Evolutionary conservation across 1,140 invertebrate species (phyloP), one percentile per base, ranked within the genome.

Genomic region (Papilio helenus): DNA sequence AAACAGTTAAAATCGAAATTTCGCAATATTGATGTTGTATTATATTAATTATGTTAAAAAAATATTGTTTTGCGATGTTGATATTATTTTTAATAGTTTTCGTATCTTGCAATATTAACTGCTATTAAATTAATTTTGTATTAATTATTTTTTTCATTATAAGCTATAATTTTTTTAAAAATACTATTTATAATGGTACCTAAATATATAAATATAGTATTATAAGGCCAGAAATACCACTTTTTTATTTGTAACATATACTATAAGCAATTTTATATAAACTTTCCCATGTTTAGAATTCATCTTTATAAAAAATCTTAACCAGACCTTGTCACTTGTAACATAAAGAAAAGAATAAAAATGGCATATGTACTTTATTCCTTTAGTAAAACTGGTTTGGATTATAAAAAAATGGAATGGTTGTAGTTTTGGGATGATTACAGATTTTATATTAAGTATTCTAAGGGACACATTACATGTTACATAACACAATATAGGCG

Each of bases 1-100:
- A 93, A 92, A 81, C 92, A 93, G 80, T 82, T 94, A 2, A 90
- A 92, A 79, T 88, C 88, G n/a, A 94, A 94, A 86, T 94, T 94
- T 81, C 83, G 89, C 80, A 92, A 94, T 86, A 93, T 93, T 82
- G 90, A 92, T 85, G 87, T 94, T 72, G 89, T 94, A 51, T 86
- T 93, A n/a, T 92, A 91, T 85, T 94, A 18, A 77, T 4, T 23
- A 23, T 16, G 12, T 29, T 26, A 34, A 68, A 29, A 68, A 68
- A 12, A 26, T 58, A 58, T 58, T 55, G 51, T 55, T 20, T 55
- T 23, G 7, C 23, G 20, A 1, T 23, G 55, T 58, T 23, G 8
- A 20, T 55, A 55, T n/a, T 58, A 58, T 58, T 23, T 58, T 23
- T 10, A 23, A 58, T 23, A 23, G 7, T 23, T 10, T n/a, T 58